These are phyloP conservation scores for Sebastes alutus DNA, from an alignment of 2,797 vertebrate species.

Conservation along the genomic window DNA sequence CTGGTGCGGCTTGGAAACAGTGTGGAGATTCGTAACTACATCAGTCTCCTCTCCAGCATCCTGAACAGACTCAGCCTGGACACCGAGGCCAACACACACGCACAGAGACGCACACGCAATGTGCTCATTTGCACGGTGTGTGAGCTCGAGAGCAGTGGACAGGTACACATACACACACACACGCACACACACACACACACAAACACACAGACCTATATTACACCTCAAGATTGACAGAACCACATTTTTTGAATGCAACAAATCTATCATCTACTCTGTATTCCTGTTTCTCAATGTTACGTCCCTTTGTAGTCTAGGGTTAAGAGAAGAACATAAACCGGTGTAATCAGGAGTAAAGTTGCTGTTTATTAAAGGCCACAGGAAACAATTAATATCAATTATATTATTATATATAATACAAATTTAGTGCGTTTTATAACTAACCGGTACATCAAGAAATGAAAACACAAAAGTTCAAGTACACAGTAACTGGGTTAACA, in stretches of 20 bases:
- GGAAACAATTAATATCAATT: not conserved
- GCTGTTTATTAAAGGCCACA: not conserved
- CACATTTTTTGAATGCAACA: not conserved
- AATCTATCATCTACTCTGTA: not conserved
- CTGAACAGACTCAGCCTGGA: constrained; percentile 81
- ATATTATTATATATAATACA: too few species aligned
- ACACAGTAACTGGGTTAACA: too few species aligned
- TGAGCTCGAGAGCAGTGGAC: constrained; percentile 60
- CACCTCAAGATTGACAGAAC: not conserved
- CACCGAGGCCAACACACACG: constrained; percentile 26
- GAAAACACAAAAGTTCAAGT: too few species aligned
- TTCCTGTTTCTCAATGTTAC: not conserved
- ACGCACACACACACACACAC: not conserved
- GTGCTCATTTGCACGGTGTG: constrained; percentile 76
- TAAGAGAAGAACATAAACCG: not conserved
- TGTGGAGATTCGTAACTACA: constrained; percentile 78
- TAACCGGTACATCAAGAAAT: too few species aligned
- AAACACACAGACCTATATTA: not conserved
- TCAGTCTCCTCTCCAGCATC: constrained; percentile 73
- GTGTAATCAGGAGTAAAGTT: not conserved
- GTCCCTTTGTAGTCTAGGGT: not conserved
- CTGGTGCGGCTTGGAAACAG: constrained; percentile 77
- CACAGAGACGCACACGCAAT: constrained; percentile 71
- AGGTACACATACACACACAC: constrained; percentile 71
- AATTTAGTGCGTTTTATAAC: too few species aligned